Evolutionary conservation across 2,113 vertebrate species (phyloP).

Genomic region (Scophthalmus maximus): DNA sequence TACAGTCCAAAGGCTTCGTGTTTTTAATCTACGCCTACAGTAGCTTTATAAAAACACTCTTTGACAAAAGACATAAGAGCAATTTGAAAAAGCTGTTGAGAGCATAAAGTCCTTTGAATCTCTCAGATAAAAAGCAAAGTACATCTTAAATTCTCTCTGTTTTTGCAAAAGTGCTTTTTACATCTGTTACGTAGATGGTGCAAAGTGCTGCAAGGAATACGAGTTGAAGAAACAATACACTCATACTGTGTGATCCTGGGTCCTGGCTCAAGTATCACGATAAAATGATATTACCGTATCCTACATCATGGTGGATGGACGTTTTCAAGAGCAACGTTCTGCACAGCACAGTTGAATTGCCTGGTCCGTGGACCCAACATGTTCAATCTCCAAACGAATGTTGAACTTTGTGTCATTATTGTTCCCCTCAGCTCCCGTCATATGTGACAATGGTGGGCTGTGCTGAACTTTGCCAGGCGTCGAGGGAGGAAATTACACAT

Average conservation of each 20-base stretch:
- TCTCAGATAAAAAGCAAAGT: neutral
- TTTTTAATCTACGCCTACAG: neutral
- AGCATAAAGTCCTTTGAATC: too few species aligned
- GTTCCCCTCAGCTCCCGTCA: conserved; percentile 18
- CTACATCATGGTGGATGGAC: neutral
- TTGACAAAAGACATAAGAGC: neutral
- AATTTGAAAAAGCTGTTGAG: neutral
- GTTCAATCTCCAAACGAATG: conserved; percentile 8
- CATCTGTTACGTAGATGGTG: neutral
- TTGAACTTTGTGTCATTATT: conserved; percentile 4
- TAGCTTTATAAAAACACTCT: neutral
- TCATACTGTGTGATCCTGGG: too few species aligned
- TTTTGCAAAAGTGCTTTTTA: too few species aligned
- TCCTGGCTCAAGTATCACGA: too few species aligned
- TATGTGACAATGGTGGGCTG: neutral
- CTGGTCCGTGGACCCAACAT: neutral
- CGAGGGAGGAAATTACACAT: conserved; percentile 44
- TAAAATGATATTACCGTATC: too few species aligned
- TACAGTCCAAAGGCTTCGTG: neutral
- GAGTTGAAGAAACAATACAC: too few species aligned
- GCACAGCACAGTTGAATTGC: neutral
- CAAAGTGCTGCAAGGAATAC: too few species aligned
- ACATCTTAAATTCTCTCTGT: too few species aligned
- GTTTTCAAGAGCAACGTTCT: conserved; percentile 3
- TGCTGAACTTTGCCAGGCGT: conserved; percentile 12